phyloP scores from a whole-genome alignment of 2,888 invertebrate genomes.

The Torymus aiolomorphi region DNA sequence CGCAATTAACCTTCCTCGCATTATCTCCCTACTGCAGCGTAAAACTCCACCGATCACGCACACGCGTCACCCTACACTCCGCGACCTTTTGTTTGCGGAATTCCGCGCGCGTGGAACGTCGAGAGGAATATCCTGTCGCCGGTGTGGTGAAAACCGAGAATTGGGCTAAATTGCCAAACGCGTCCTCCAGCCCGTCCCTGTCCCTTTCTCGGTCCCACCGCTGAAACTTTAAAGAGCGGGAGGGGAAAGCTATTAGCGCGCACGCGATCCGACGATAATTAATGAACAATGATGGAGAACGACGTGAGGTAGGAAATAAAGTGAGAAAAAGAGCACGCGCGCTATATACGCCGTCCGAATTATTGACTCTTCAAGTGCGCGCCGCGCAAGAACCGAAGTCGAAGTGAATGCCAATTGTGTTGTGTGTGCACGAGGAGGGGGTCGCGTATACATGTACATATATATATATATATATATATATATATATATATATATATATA shows the following conservation, averaged over 20 bases:
- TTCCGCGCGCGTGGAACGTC: too few species aligned
- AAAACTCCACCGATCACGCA: too few species aligned
- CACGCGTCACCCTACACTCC: too few species aligned
- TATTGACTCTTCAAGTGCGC: slow-evolving; percentile 48
- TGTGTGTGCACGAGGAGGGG: too few species aligned
- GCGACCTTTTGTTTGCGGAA: too few species aligned
- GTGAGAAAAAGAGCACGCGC: slow-evolving; percentile 20
- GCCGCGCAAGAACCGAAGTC: not conserved
- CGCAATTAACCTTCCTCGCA: not conserved
- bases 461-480: too few species aligned
- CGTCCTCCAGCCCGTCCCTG: too few species aligned
- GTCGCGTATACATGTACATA: too few species aligned
- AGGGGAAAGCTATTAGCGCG: slow-evolving; percentile 14
- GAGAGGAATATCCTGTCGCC: too few species aligned
- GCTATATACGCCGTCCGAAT: slow-evolving; percentile 6
- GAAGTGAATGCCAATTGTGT: slow-evolving; percentile 7
- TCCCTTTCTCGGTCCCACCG: not conserved
- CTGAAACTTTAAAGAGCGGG: slow-evolving; percentile 20
- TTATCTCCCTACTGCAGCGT: too few species aligned
- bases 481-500: too few species aligned
- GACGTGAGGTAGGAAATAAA: not conserved
- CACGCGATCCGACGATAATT: slow-evolving; percentile 34
- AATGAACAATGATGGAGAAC: slow-evolving; percentile 24
- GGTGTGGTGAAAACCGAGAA: not conserved
- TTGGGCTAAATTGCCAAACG: slow-evolving; percentile 23